Base-by-base conservation (phyloP, 1,140 invertebrate genomes). In the Drosophila santomea region DNA sequence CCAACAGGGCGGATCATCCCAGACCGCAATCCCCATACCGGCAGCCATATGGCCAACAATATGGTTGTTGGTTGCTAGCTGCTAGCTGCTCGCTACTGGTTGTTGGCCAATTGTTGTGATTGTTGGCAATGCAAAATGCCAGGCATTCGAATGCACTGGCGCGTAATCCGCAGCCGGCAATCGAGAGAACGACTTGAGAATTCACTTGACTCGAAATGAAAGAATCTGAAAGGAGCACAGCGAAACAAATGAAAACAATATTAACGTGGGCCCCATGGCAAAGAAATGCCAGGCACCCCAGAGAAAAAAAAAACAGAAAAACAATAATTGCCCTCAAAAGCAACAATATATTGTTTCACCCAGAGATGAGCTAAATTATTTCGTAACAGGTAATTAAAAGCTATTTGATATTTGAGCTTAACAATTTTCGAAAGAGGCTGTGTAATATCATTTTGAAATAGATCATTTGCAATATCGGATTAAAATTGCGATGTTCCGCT, bases 141-240 rank as follows among this genome's bases (percentile, higher is more conserved):
- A 58, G 59, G 79, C 75, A 86, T 86, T 86, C 71, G 75, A 52
- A 86, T 86, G 83, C 83, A 79, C 62, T 79, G 79, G 75, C 44
- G 71, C 83, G 76, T 75, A 57, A 68, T 55, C 66, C 80, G 64
- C 63, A 58, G 64, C 47, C 51, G 56, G 62, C 69, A 68, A 56
- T 54, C 51, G 44, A 63, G 41, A 48, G 62, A 61, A 58, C 32
- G 78, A 88, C 83, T 86, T 63, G 73, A 66, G 64, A 68, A 68
- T 68, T 61, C 64, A 86, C 82, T 86, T 88, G 78, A 86, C 83
- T 86, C 51, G 73, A 71, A 78, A 72, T 66, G 59, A 85, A 82
- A 86, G 74, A 77, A 74, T 73, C 56, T 75, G 76, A 61, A 75
- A 80, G 67, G 76, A 69, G 57, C 59, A 54, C 51, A 59, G 17